Conservation (phyloP, 2,888 invertebrate genomes). For the Lithodes maja region DNA sequence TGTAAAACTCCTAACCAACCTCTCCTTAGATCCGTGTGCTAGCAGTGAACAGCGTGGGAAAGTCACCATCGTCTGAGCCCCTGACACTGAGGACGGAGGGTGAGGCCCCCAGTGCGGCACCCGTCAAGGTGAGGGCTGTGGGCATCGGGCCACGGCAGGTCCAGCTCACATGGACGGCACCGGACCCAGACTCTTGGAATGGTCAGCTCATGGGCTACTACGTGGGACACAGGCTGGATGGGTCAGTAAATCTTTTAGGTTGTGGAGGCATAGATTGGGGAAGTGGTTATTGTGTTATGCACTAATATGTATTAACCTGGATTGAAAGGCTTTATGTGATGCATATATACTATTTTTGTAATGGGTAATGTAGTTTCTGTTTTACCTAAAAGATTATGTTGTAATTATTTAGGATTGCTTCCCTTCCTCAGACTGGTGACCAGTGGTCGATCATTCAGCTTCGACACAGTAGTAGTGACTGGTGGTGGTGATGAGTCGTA, state of each 20-base stretch:
- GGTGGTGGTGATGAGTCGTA: conserved; percentile 43
- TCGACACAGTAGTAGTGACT: conserved; percentile 39
- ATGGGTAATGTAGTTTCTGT: no score
- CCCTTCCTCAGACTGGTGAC: conserved; percentile 7
- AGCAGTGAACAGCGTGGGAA: conserved; percentile 68
- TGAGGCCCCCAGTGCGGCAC: no score
- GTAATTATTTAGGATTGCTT: no score
- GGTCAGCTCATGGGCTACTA: no score
- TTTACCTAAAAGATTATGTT: no score
- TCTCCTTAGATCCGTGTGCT: conserved; percentile 61
- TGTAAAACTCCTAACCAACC: background rate
- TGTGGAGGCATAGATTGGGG: background rate
- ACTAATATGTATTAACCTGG: no score
- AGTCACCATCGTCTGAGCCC: conserved; percentile 66
- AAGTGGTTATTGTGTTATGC: background rate
- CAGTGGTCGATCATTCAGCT: conserved; percentile 38
- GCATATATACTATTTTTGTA: no score
- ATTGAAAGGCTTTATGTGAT: no score
- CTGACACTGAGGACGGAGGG: conserved; percentile 17
- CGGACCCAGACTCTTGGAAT: conserved; percentile 56
- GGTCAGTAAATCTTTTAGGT: conserved; percentile 7
- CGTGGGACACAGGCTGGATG: no score
- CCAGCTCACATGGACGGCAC: conserved; percentile 72
- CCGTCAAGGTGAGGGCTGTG: conserved; percentile 21
- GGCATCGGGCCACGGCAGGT: conserved; percentile 57